phyloP scores from a whole-genome alignment of 2,113 vertebrate genomes.

The Pituophis catenifer region DNA sequence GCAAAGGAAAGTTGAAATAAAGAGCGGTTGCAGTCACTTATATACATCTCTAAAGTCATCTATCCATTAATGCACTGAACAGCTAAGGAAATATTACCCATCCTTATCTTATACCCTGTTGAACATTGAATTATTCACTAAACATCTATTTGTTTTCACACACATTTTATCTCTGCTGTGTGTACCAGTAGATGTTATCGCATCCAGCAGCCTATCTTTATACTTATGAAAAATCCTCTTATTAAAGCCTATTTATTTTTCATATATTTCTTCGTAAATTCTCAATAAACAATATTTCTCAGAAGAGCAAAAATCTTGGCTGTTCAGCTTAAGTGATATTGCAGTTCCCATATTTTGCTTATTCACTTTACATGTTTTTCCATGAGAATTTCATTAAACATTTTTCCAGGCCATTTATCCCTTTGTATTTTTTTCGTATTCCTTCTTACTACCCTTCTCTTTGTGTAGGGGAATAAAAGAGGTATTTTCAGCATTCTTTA shows the following conservation, averaged over 20 bases:
- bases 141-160: background rate
- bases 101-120: background rate
- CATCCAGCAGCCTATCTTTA: background rate
- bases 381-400: background rate
- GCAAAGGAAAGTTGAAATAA: background rate
- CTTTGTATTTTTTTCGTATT: background rate
- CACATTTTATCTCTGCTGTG: background rate
- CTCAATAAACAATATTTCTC: background rate
- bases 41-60: background rate
- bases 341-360: background rate
- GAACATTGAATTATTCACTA: background rate
- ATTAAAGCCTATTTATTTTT: background rate
- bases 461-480: background rate
- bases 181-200: background rate
- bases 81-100: background rate
- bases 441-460: background rate
- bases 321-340: background rate
- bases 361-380: background rate
- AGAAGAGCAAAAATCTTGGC: background rate
- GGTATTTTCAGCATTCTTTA: background rate
- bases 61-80: background rate
- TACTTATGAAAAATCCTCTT: background rate
- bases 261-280: background rate
- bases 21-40: background rate
- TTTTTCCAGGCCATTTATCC: background rate